These are phyloP conservation scores for Mimumesa dahlbomi DNA, from an alignment of 2,888 invertebrate species.

Conservation along the genomic window DNA sequence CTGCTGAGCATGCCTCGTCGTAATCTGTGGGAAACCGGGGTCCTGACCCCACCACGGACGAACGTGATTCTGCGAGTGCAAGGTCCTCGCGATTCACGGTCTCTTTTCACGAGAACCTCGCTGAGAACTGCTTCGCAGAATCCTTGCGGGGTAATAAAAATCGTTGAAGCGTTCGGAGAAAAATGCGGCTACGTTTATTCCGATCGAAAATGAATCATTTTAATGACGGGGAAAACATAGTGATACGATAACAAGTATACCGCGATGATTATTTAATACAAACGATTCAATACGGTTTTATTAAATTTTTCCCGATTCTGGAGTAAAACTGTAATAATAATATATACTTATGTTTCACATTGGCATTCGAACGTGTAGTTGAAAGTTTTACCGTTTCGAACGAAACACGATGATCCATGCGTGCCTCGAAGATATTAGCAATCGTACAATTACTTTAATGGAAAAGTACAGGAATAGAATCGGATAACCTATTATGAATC, in stretches of 20 bases:
- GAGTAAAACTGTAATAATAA: too few species aligned
- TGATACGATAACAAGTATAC: too few species aligned
- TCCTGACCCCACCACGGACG: conserved; percentile 60
- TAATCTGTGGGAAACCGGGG: conserved; percentile 66
- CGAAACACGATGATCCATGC: too few species aligned
- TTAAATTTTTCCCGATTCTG: too few species aligned
- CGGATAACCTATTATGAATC: neutral
- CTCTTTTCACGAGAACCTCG: conserved; percentile 43
- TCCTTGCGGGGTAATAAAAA: conserved; percentile 29
- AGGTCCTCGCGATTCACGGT: conserved; percentile 61
- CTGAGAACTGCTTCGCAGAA: conserved; percentile 43
- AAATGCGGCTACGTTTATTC: neutral
- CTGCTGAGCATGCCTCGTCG: conserved; percentile 67
- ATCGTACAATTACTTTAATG: neutral
- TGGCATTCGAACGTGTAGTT: too few species aligned
- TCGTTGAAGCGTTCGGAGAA: neutral
- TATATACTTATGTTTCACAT: too few species aligned
- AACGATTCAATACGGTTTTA: neutral
- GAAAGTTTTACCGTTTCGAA: too few species aligned
- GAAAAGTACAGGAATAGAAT: neutral
- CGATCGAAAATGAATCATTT: neutral
- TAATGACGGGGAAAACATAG: too few species aligned
- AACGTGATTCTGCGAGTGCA: conserved; percentile 63
- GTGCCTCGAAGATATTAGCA: too few species aligned
- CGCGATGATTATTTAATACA: too few species aligned